A percentile compares a stretch with the other conserved stretches of the same genome.
These are phyloP conservation scores for Hipposideros larvatus DNA, from an alignment of 2,797 vertebrate genomes.

Conservation along the genomic window DNA sequence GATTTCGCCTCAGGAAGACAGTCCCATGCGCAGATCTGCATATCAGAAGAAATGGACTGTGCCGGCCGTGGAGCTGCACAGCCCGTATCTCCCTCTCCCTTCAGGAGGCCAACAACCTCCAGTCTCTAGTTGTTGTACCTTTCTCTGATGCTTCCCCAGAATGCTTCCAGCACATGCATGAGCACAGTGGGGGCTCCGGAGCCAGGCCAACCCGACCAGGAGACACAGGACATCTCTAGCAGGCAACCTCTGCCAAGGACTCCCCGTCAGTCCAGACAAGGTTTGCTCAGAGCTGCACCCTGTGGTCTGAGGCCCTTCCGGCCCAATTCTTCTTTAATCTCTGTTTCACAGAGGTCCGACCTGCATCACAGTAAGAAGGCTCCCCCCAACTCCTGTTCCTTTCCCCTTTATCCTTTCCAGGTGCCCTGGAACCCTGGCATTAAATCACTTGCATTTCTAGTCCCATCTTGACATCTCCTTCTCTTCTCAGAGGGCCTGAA, in stretches of 20 bases:
- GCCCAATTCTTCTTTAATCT: not conserved
- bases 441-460: not conserved
- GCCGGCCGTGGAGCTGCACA: rapidly evolving
- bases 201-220: not conserved
- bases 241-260: not conserved
- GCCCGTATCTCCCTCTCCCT: not conserved
- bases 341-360: not conserved
- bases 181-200: not conserved
- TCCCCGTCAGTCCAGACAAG: not conserved
- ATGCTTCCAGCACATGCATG: not conserved
- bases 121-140: not conserved
- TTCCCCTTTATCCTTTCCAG: not conserved
- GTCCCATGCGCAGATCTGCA: not conserved
- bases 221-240: not conserved
- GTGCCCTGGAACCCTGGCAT: not conserved
- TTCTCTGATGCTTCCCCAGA: not conserved
- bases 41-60: not conserved
- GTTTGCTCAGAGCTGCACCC: not conserved
- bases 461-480: not conserved
- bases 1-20: not conserved
- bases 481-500: not conserved
- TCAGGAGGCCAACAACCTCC: not conserved
- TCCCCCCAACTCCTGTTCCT: not conserved
- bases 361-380: not conserved
- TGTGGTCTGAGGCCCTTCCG: not conserved